These are phyloP conservation scores for Zapornia atra DNA, from an alignment of 2,113 vertebrate species.

Conservation along the genomic window DNA sequence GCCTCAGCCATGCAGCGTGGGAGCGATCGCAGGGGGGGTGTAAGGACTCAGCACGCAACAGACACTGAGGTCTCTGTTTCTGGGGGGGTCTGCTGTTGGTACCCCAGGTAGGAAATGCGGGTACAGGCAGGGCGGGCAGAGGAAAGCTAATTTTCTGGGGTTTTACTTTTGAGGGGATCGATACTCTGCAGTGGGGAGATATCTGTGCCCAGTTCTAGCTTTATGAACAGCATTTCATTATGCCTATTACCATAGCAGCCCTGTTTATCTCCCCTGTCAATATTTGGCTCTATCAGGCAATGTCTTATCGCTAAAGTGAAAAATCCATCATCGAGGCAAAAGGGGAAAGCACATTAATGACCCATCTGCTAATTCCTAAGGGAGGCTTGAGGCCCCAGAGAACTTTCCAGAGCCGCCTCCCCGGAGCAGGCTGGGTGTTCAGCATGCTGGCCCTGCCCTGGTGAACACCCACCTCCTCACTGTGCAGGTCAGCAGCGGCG, in stretches of 20 bases:
- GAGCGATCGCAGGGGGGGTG: neutral
- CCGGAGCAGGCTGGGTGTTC: neutral
- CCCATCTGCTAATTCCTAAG: neutral
- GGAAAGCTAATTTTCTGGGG: neutral
- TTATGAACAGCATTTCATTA: conserved; percentile 53
- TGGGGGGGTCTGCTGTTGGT: neutral
- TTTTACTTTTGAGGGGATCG: neutral
- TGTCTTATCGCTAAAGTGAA: conserved; percentile 42
- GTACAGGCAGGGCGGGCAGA: neutral
- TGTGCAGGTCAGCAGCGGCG: accelerated
- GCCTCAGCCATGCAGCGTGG: neutral
- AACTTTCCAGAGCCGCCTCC: neutral
- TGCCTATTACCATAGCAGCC: conserved; percentile 54
- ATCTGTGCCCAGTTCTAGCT: neutral
- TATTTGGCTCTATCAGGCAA: conserved; percentile 38
- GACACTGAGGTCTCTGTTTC: neutral
- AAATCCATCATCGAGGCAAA: conserved; percentile 18
- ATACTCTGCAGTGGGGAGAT: neutral
- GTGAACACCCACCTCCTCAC: neutral
- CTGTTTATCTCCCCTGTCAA: conserved; percentile 58
- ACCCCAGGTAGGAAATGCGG: neutral
- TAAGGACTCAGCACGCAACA: neutral
- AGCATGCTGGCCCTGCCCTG: accelerated
- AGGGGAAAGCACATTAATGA: neutral
- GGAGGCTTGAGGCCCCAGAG: neutral